A percentile compares a stretch with the other conserved stretches of the same genome.
Conservation (phyloP, 2,113 vertebrate genomes). For the Brachirus orientalis region DNA sequence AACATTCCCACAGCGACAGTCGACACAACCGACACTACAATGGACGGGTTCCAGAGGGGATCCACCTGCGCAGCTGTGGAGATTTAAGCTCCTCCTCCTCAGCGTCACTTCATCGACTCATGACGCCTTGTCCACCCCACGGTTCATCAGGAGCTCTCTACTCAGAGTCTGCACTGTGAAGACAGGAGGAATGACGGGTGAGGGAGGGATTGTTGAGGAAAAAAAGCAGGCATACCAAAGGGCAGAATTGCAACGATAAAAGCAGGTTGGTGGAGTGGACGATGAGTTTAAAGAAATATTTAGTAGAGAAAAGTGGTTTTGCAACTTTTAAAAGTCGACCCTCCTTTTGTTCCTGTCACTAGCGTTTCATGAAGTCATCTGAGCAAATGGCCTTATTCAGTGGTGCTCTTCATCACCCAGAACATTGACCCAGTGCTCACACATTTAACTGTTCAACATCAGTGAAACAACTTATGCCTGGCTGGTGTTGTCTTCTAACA, state of each 20-base stretch:
- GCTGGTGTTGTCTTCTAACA: background rate
- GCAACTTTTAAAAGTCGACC: conserved; percentile 20
- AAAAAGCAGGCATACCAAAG: too few relatives aligned
- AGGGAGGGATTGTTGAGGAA: background rate
- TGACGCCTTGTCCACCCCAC: conserved; percentile 84
- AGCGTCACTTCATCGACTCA: conserved; percentile 80
- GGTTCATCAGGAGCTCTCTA: conserved; percentile 86
- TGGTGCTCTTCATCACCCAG: conserved; percentile 63
- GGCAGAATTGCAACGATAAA: too few relatives aligned
- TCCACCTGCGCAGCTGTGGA: conserved; percentile 94
- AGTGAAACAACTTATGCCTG: conserved; percentile 32
- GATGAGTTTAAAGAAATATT: conserved; percentile 1
- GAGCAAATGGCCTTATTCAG: conserved; percentile 59
- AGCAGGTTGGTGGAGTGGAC: too few relatives aligned
- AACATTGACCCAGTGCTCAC: conserved; percentile 39
- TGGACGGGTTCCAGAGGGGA: conserved; percentile 79
- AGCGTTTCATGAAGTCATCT: conserved; percentile 35
- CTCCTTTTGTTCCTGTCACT: conserved; percentile 29
- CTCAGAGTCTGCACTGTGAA: conserved; percentile 87
- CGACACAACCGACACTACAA: conserved; percentile 73
- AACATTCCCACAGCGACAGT: conserved; percentile 84
- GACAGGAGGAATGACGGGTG: conserved; percentile 8
- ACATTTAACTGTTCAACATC: conserved; percentile 30
- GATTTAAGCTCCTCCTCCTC: conserved; percentile 91
- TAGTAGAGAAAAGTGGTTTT: conserved; percentile 6